A percentile compares a stretch with the other conserved stretches of the same genome.
phyloP scores from a whole-genome alignment of 2,113 vertebrate species.

The Cisticola juncidis region DNA sequence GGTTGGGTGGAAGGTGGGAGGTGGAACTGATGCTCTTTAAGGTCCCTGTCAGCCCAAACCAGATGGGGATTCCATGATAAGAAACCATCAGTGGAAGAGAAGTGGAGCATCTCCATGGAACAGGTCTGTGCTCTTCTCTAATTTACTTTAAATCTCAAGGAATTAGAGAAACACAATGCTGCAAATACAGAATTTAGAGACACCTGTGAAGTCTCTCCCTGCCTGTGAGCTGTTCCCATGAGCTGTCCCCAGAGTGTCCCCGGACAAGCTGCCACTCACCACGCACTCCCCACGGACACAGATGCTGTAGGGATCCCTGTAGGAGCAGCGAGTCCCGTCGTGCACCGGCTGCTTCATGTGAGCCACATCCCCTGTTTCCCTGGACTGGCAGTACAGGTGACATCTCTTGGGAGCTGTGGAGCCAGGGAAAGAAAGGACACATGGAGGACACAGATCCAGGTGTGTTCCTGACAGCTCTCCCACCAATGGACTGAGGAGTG shows the following conservation, averaged over 20 bases:
- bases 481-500: rapidly evolving
- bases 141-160: not conserved
- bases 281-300: slow-evolving; percentile 95
- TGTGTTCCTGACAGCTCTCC: not conserved
- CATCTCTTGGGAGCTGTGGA: slow-evolving; percentile 87
- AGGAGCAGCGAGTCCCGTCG: slow-evolving; percentile 94
- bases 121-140: not conserved
- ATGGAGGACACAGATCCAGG: not conserved
- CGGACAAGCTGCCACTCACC: slow-evolving; percentile 75
- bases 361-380: slow-evolving; percentile 82
- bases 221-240: rapidly evolving
- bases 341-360: slow-evolving; percentile 94
- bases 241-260: not conserved
- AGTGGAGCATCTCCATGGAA: not conserved
- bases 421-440: not conserved
- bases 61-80: not conserved
- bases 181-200: not conserved
- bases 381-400: slow-evolving; percentile 94
- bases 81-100: not conserved
- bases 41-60: not conserved
- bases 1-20: not conserved
- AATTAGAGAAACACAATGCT: not conserved
- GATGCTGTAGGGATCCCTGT: slow-evolving; percentile 92
- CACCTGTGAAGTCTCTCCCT: not conserved
- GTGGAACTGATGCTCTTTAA: not conserved